Percentiles rank a stretch among this genome's conserved stretches.
phyloP scores from a whole-genome alignment of 2,888 invertebrate genomes.

The Pasiphila rectangulata region DNA sequence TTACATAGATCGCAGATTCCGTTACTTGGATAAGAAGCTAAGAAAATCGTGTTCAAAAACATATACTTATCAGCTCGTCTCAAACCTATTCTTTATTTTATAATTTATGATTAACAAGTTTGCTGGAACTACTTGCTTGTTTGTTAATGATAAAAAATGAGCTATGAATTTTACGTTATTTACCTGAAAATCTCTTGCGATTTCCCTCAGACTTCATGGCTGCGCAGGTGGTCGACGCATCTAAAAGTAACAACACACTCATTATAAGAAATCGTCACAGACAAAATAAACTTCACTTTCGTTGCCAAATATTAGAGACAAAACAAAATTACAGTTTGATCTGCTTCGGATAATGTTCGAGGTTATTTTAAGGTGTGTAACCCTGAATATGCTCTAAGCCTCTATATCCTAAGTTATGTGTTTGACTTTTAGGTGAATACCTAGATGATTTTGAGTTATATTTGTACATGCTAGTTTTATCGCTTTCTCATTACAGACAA shows the following conservation, averaged over 20 bases:
- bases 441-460: too few species aligned
- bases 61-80: too few species aligned
- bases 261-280: conserved; percentile 6
- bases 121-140: too few species aligned
- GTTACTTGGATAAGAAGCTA: too few species aligned
- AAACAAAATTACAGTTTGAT: conserved; percentile 18
- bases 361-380: conserved; percentile 9
- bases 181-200: not conserved
- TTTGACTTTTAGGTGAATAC: conserved; percentile 4
- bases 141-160: too few species aligned
- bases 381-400: conserved; percentile 12
- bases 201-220: not conserved
- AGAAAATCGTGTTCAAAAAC: too few species aligned
- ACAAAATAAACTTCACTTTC: conserved; percentile 21
- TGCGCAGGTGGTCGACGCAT: conserved; percentile 3
- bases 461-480: too few species aligned
- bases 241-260: conserved; percentile 10
- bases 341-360: conserved; percentile 11
- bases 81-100: too few species aligned
- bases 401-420: conserved; percentile 10
- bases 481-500: too few species aligned
- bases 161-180: too few species aligned
- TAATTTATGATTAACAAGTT: too few species aligned
- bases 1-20: too few species aligned
- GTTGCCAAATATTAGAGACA: conserved; percentile 30